Evolutionary conservation across 2,797 vertebrate genomes (phyloP).

Genomic region (Acipenser transmontanus): DNA sequence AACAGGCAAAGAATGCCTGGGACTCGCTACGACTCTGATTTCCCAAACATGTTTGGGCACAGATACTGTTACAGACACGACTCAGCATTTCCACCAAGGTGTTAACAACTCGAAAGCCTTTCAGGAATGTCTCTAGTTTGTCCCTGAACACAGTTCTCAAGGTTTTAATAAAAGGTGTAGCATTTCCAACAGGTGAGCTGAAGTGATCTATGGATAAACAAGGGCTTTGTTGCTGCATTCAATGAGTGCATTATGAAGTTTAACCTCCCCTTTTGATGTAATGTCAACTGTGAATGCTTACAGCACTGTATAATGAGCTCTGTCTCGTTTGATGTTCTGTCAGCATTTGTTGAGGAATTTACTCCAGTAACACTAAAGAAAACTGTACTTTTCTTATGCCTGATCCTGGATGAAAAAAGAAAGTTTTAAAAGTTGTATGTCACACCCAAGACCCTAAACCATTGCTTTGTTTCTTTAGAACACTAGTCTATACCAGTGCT

Average conservation of each 20-base stretch:
- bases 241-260: slow-evolving; percentile 54
- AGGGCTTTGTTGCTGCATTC: slow-evolving; percentile 61
- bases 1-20: slow-evolving; percentile 17
- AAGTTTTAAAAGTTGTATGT: slow-evolving; percentile 24
- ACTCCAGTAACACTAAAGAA: slow-evolving; percentile 37
- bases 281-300: slow-evolving; percentile 54
- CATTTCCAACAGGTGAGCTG: slow-evolving; percentile 64
- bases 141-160: slow-evolving; percentile 36
- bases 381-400: slow-evolving; percentile 21
- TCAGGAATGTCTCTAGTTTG: slow-evolving; percentile 50
- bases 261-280: slow-evolving; percentile 64
- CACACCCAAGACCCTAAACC: background rate
- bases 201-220: slow-evolving; percentile 60
- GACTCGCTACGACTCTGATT: slow-evolving; percentile 22
- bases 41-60: slow-evolving; percentile 34
- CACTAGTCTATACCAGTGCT: no score
- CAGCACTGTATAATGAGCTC: slow-evolving; percentile 37
- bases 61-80: slow-evolving; percentile 26
- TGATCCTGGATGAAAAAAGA: slow-evolving; percentile 19
- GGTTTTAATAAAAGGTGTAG: slow-evolving; percentile 61
- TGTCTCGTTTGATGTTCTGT: slow-evolving; percentile 35
- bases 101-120: slow-evolving; percentile 46
- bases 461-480: no score
- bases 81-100: slow-evolving; percentile 39
- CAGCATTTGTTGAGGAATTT: slow-evolving; percentile 27